Evolutionary conservation across 2,797 vertebrate species (phyloP).

Genomic region (Eidolon dupreanum): DNA sequence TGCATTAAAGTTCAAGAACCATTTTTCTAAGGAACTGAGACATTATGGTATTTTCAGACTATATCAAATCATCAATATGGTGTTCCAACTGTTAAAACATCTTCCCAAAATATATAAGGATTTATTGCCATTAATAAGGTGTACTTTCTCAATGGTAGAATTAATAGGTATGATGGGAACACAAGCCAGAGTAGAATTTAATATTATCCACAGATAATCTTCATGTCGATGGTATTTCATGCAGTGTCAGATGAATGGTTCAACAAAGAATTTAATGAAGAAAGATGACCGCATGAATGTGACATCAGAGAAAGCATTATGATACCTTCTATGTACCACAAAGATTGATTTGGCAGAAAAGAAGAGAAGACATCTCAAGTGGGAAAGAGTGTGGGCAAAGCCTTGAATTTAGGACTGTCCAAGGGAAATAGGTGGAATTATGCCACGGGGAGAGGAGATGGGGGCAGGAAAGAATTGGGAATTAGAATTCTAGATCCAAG

Average conservation of each 20-base stretch:
- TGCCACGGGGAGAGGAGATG: fast-evolving
- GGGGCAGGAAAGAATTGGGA: background rate
- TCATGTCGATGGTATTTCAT: background rate
- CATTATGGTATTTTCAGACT: background rate
- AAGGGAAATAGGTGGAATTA: no score
- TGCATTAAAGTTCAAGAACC: background rate
- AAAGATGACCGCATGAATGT: background rate
- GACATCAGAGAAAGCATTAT: background rate
- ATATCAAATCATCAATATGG: background rate
- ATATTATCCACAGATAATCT: background rate
- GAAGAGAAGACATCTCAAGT: background rate
- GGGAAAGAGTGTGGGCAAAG: background rate
- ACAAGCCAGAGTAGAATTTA: background rate
- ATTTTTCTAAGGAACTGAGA: background rate
- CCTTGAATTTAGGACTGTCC: background rate
- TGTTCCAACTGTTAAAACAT: background rate
- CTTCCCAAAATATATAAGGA: background rate
- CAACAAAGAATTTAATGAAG: background rate
- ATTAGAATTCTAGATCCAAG: background rate
- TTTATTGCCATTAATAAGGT: background rate
- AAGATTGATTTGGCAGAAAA: background rate
- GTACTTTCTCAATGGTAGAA: background rate
- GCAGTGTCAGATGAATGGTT: background rate
- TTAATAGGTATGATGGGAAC: background rate
- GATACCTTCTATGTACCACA: background rate